Evolutionary conservation across 2,888 invertebrate species (phyloP), one percentile per base, ranked within the genome.

Genomic region (Pharmacophagus antenor): DNA sequence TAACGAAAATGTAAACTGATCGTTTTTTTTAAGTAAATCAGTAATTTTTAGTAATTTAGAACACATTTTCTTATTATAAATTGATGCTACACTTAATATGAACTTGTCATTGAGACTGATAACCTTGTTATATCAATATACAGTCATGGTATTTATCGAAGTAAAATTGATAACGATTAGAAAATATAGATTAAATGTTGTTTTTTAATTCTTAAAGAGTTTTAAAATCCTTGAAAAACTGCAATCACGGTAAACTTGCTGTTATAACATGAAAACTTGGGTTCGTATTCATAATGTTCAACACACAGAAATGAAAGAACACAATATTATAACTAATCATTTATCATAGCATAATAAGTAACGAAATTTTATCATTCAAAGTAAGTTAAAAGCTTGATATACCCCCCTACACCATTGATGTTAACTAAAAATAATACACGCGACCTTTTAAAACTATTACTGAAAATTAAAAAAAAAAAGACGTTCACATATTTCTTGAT

Each of bases 1-100:
- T 53, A 83, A 79, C 1, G 90, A 90, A 64, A 75, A 88, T 5
- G 80, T 73, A 41, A 82, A 72, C 12, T 70, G 62, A 20, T 66
- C 61, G 23, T 56, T 64, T 15, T 67, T 63, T 60, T 74, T 74
- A 18, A 88, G 71, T 51, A 87, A 63, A 27, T 85, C 80, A 0
- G 74, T 79, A 37, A 61, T 56, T 23, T 18, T 58, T 52, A 37
- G 23, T 42, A 88, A 65, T 74, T 81, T 85, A 37, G 44, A 31
- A 37, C 23, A 37, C 59, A 60, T 60, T 48, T 50, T 58, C 21
- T 27, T 8, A 18, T 25, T 44, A 21, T 46, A 44, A 5, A 44
- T 3, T 20, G 8, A 17, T 44, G 42, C 8, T 20, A 18, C 42
- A 18, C 42, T 44, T 20, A 18, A 20, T 18, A 18, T 44, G 42